These are phyloP conservation scores for Eupithecia pulchellata DNA, from an alignment of 2,888 invertebrate genomes.

Conservation along the genomic window DNA sequence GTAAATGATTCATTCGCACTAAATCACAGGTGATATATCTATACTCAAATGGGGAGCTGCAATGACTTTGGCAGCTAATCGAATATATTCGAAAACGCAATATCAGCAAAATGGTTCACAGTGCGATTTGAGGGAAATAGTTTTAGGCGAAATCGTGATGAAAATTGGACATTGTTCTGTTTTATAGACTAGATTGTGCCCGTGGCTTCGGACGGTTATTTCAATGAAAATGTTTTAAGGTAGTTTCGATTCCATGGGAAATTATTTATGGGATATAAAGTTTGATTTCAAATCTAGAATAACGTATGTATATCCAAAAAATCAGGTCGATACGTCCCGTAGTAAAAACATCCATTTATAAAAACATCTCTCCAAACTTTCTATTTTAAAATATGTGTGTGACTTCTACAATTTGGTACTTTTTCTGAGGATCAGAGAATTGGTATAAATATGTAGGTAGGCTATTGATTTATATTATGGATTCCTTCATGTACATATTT, in stretches of 20 bases:
- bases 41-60: background rate
- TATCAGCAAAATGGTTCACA: conserved; percentile 7
- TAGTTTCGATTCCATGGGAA: too few relatives aligned
- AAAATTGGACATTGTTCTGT: background rate
- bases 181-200: too few relatives aligned
- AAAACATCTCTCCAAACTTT: too few relatives aligned
- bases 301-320: too few relatives aligned
- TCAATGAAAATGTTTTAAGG: too few relatives aligned
- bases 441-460: background rate
- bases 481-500: background rate
- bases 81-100: background rate
- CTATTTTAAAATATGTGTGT: too few relatives aligned
- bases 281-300: too few relatives aligned
- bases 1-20: background rate
- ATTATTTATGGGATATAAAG: too few relatives aligned
- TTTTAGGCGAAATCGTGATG: background rate
- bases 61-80: conserved; percentile 6
- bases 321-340: too few relatives aligned
- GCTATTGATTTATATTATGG: background rate
- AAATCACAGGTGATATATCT: background rate
- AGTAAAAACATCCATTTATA: too few relatives aligned
- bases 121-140: background rate
- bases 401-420: background rate
- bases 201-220: too few relatives aligned
- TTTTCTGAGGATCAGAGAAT: background rate